phyloP scores from a whole-genome alignment of 1,140 invertebrate genomes.

The Drosophila pseudoobscura region DNA sequence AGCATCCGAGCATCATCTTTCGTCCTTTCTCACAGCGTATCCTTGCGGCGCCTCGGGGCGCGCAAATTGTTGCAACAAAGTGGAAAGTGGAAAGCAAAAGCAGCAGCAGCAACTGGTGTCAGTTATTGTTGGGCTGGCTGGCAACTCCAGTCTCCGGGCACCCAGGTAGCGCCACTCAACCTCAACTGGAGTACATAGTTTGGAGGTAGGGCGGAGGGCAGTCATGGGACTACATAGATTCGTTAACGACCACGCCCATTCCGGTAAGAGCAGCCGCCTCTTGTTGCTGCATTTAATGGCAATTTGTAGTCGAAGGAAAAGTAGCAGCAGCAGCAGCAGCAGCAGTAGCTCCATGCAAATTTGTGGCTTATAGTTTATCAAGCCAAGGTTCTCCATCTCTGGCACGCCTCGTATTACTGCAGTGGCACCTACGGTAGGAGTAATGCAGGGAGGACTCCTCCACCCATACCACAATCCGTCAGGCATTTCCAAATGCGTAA shows the following conservation, averaged over 20 bases:
- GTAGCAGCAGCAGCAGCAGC: background rate
- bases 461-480: slow-evolving; percentile 25
- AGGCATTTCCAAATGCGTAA: slow-evolving; percentile 67
- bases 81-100: slow-evolving; percentile 52
- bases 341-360: slow-evolving; percentile 69
- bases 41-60: slow-evolving; percentile 38
- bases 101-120: slow-evolving; percentile 69
- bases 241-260: slow-evolving; percentile 51
- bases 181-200: background rate
- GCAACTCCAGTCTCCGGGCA: slow-evolving; percentile 25
- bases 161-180: slow-evolving; percentile 21
- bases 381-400: slow-evolving; percentile 43
- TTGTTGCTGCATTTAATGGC: slow-evolving; percentile 69
- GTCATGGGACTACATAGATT: slow-evolving; percentile 39
- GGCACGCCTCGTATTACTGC: slow-evolving; percentile 19
- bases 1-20: slow-evolving; percentile 34
- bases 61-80: slow-evolving; percentile 80
- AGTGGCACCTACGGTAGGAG: background rate
- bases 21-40: slow-evolving; percentile 29
- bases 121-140: slow-evolving; percentile 70
- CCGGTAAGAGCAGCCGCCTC: slow-evolving; percentile 7
- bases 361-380: slow-evolving; percentile 80
- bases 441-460: background rate
- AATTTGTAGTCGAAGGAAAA: slow-evolving; percentile 68
- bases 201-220: slow-evolving; percentile 20